phyloP scores from a whole-genome alignment of 1,140 invertebrate species.

The Panonychus citri region DNA sequence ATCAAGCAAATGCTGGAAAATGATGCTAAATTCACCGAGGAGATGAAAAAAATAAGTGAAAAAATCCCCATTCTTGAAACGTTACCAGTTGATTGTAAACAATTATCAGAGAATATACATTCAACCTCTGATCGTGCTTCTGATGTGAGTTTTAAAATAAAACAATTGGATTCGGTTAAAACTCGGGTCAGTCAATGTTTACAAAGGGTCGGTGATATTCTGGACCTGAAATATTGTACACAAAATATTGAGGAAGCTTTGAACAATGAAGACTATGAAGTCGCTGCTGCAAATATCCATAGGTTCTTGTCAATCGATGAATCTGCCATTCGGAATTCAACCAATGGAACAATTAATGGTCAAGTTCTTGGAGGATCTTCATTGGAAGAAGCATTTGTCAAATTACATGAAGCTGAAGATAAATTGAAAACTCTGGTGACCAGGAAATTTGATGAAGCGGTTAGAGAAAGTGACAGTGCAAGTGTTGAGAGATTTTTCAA shows the following conservation, averaged over 20 bases:
- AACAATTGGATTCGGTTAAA: conserved; percentile 77
- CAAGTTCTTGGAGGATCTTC: conserved; percentile 4
- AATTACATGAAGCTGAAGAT: conserved; percentile 59
- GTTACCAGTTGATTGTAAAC: conserved; percentile 41
- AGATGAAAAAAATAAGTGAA: not conserved
- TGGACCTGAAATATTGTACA: conserved; percentile 83
- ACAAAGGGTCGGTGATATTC: conserved; percentile 75
- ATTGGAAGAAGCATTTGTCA: conserved; percentile 48
- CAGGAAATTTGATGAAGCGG: conserved; percentile 70
- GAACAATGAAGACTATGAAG: conserved; percentile 58
- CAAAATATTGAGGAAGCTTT: conserved; percentile 81
- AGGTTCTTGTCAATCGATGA: conserved; percentile 87
- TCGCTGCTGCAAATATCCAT: conserved; percentile 82
- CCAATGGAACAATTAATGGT: not conserved
- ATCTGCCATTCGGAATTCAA: conserved; percentile 37
- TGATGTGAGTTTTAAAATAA: conserved; percentile 85
- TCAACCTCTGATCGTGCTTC: conserved; percentile 68
- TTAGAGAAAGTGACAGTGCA: conserved; percentile 60
- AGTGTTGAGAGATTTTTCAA: conserved; percentile 92
- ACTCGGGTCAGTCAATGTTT: conserved; percentile 81
- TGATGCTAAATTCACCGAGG: not conserved
- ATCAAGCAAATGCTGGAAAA: conserved; percentile 1
- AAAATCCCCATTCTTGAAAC: conserved; percentile 37
- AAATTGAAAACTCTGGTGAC: conserved; percentile 47
- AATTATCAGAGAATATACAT: conserved; percentile 44